Evolutionary conservation across 2,797 vertebrate species (phyloP).

Genomic region (Microctenopoma steveboyesi): DNA sequence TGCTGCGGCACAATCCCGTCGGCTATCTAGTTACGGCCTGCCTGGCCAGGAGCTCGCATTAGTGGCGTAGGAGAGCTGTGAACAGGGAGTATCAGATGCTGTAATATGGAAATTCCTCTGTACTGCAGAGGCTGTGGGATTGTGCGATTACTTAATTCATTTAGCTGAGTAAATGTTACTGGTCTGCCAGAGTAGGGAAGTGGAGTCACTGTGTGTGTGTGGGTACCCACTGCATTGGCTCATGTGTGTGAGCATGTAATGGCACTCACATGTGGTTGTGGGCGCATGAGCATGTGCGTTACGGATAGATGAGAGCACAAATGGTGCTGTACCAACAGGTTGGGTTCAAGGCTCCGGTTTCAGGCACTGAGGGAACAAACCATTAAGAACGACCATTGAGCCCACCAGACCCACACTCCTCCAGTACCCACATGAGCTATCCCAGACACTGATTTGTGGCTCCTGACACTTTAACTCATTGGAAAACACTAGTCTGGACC

Average conservation of each 20-base stretch:
- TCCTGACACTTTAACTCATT: slow-evolving; percentile 84
- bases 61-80: slow-evolving; percentile 80
- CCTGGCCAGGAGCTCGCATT: slow-evolving; percentile 83
- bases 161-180: slow-evolving; percentile 83
- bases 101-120: slow-evolving; percentile 91
- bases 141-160: slow-evolving; percentile 89
- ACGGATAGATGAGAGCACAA: slow-evolving; percentile 78
- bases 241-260: slow-evolving; percentile 44
- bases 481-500: slow-evolving; percentile 83
- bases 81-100: slow-evolving; percentile 90
- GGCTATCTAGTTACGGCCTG: slow-evolving; percentile 87
- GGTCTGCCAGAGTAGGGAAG: slow-evolving; percentile 73
- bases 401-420: slow-evolving; percentile 61
- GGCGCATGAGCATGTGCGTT: slow-evolving; percentile 34
- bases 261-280: slow-evolving; percentile 51
- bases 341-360: slow-evolving; percentile 76
- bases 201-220: slow-evolving; percentile 1
- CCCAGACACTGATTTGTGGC: slow-evolving; percentile 79
- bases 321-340: slow-evolving; percentile 63
- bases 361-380: slow-evolving; percentile 84
- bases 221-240: slow-evolving; percentile 1
- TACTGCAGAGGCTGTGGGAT: slow-evolving; percentile 85
- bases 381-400: slow-evolving; percentile 82
- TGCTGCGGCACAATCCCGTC: slow-evolving; percentile 85
- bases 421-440: slow-evolving; percentile 67